phyloP scores from a whole-genome alignment of 2,888 invertebrate species.

The Carabus problematicus region DNA sequence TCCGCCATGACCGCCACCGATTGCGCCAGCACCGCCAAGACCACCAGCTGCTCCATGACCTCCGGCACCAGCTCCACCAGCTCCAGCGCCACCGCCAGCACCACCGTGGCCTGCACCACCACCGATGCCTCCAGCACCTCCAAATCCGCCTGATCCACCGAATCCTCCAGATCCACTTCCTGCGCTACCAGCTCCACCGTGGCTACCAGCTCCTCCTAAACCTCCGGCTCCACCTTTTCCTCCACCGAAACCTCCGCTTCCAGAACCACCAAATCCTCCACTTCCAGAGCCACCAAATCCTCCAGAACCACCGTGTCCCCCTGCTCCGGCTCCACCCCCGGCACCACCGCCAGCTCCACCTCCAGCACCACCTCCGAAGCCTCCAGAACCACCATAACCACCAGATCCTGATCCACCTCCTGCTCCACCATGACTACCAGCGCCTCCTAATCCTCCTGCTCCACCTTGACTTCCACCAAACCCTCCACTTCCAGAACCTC shows the following conservation, averaged over 20 bases:
- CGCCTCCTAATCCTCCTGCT: slow-evolving; percentile 24
- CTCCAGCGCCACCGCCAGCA: slow-evolving; percentile 1
- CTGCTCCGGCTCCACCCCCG: slow-evolving; percentile 10
- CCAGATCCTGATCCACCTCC: slow-evolving; percentile 25
- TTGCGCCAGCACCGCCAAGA: neutral
- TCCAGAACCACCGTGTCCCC: slow-evolving; percentile 6
- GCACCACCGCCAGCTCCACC: neutral
- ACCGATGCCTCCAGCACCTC: slow-evolving; percentile 18
- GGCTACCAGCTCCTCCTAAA: slow-evolving; percentile 7
- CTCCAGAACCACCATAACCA: slow-evolving; percentile 9
- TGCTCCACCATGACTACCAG: slow-evolving; percentile 28
- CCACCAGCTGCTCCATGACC: too few relatives aligned
- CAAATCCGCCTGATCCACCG: slow-evolving; percentile 21
- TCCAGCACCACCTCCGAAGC: neutral
- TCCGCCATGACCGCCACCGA: neutral
- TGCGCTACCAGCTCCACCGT: neutral
- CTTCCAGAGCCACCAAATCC: slow-evolving; percentile 14
- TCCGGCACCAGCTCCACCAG: slow-evolving; percentile 1
- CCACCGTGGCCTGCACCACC: neutral
- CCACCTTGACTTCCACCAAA: slow-evolving; percentile 10
- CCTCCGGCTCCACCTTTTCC: too few relatives aligned
- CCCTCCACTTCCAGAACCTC: slow-evolving; percentile 26
- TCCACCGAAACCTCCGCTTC: neutral
- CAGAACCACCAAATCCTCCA: slow-evolving; percentile 22
- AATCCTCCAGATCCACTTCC: slow-evolving; percentile 7